Conservation (phyloP, 2,113 vertebrate species). For the Kryptolebias marmoratus region DNA sequence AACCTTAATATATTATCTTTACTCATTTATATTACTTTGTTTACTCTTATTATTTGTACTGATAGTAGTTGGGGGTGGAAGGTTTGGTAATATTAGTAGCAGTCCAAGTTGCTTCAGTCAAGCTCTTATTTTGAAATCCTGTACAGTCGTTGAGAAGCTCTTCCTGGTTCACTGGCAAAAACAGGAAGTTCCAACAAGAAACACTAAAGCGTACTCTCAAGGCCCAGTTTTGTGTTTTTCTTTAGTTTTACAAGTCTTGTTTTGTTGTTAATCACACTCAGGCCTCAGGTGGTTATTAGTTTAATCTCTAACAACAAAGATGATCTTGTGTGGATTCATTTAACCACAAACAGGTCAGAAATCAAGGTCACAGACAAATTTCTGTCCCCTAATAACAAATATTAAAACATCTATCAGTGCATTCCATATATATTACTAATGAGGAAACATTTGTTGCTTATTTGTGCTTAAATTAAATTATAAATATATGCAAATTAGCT, state of each 20-base stretch:
- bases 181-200: not conserved
- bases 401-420: not conserved
- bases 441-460: not conserved
- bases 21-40: not conserved
- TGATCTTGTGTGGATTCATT: too few relatives aligned
- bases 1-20: too few relatives aligned
- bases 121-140: constrained; percentile 55
- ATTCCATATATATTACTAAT: not conserved
- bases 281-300: not conserved
- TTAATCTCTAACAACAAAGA: not conserved
- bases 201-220: not conserved
- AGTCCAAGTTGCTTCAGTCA: not conserved
- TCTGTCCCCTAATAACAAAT: not conserved
- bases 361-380: too few relatives aligned
- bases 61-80: too few relatives aligned
- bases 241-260: not conserved
- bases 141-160: not conserved
- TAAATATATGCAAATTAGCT: not conserved
- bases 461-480: not conserved
- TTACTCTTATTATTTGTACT: not conserved
- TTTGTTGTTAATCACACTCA: not conserved
- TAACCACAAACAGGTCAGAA: too few relatives aligned
- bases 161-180: constrained; percentile 28
- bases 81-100: not conserved
- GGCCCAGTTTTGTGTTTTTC: too few relatives aligned